Evolutionary conservation across 2,113 vertebrate species (phyloP).

Genomic region (Channa argus): DNA sequence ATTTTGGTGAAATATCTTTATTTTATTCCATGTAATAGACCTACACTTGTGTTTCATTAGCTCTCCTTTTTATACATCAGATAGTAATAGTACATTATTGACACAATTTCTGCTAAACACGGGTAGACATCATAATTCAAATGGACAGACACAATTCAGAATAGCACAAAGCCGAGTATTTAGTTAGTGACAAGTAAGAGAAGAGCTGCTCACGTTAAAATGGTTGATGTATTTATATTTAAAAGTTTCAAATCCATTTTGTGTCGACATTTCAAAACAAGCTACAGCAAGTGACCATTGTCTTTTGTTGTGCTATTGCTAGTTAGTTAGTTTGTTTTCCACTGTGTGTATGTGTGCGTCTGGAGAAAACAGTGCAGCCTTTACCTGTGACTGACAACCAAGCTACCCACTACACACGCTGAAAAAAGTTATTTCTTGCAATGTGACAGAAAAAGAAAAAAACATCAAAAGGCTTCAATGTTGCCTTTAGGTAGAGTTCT

Average conservation of each 20-base stretch:
- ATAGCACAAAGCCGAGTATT: slow-evolving; percentile 88
- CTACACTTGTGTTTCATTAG: slow-evolving; percentile 86
- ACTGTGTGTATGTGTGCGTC: slow-evolving; percentile 34
- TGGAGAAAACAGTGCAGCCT: slow-evolving; percentile 38
- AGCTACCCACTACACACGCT: slow-evolving; percentile 55
- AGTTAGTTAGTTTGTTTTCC: slow-evolving; percentile 60
- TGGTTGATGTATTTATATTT: slow-evolving; percentile 71
- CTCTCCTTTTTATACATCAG: slow-evolving; percentile 88
- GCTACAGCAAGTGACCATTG: slow-evolving; percentile 68
- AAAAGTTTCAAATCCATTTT: slow-evolving; percentile 60
- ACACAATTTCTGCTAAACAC: slow-evolving; percentile 92
- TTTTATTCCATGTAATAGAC: slow-evolving; percentile 87
- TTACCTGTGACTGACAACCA: slow-evolving; percentile 62
- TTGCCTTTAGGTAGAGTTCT: slow-evolving; percentile 54
- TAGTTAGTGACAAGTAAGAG: slow-evolving; percentile 85
- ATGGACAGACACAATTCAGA: slow-evolving; percentile 87
- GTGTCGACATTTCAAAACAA: slow-evolving; percentile 67
- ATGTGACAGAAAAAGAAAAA: slow-evolving; percentile 40
- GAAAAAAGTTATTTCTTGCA: slow-evolving; percentile 36
- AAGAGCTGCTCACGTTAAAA: slow-evolving; percentile 81
- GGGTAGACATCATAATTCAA: slow-evolving; percentile 89
- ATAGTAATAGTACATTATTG: slow-evolving; percentile 89
- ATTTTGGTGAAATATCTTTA: slow-evolving; percentile 88
- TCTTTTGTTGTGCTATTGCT: slow-evolving; percentile 73
- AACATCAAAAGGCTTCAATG: slow-evolving; percentile 46